A percentile compares a stretch with the other conserved stretches of the same genome.
phyloP scores from a whole-genome alignment of 2,888 invertebrate species.

The Tortricodes alternella region DNA sequence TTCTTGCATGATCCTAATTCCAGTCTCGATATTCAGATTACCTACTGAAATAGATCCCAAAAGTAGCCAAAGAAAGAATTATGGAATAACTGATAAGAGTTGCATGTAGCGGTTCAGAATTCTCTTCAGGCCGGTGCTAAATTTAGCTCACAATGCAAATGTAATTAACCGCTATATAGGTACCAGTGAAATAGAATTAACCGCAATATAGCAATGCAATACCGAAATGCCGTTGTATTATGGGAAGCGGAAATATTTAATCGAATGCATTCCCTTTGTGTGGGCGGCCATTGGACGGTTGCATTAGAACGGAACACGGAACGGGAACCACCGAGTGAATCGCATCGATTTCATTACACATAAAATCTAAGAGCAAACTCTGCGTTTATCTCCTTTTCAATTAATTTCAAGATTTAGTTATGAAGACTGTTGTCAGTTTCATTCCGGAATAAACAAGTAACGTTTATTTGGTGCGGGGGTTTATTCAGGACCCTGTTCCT shows the following conservation, averaged over 20 bases:
- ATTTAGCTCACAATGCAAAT: constrained; percentile 23
- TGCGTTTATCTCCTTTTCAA: too few species aligned
- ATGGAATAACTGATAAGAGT: too few species aligned
- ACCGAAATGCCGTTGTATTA: constrained; percentile 47
- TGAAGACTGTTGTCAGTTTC: too few species aligned
- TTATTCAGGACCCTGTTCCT: too few species aligned
- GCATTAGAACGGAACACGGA: constrained; percentile 29
- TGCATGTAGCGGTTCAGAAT: not conserved
- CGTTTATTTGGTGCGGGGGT: too few species aligned
- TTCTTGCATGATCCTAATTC: too few species aligned
- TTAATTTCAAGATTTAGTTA: too few species aligned
- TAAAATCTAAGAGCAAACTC: not conserved
- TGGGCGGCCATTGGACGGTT: constrained; percentile 38
- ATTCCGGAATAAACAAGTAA: too few species aligned
- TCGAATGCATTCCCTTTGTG: constrained; percentile 58
- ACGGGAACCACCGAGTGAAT: constrained; percentile 36
- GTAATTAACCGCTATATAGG: constrained; percentile 25
- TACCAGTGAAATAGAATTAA: constrained; percentile 8
- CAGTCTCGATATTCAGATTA: too few species aligned
- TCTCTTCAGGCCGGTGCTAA: constrained; percentile 1
- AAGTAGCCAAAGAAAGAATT: too few species aligned
- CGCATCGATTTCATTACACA: constrained; percentile 23
- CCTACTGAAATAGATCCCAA: too few species aligned
- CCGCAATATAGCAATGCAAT: constrained; percentile 28
- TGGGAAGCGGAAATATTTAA: constrained; percentile 64